Evolutionary conservation across 1,140 invertebrate species (phyloP).

Genomic region (Rhopalosiphum padi): DNA sequence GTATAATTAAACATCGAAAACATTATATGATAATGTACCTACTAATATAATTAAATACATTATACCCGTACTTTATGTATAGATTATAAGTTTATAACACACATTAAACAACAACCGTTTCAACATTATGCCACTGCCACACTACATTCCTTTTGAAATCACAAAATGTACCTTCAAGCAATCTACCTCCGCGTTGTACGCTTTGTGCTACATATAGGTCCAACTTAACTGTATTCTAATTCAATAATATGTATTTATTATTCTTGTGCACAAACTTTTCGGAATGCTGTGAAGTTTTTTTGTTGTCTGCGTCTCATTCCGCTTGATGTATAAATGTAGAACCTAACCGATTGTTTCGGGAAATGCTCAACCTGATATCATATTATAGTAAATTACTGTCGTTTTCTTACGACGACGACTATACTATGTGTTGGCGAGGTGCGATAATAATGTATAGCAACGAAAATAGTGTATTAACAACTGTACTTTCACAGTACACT

Average conservation of each 20-base stretch:
- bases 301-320: neutral
- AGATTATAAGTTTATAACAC: neutral
- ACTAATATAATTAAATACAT: neutral
- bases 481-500: neutral
- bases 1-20: too few relatives aligned
- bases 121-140: neutral
- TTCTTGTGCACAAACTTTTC: neutral
- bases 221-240: neutral
- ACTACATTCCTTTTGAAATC: neutral
- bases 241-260: conserved; percentile 2
- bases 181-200: neutral
- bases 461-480: neutral
- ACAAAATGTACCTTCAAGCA: neutral
- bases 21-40: neutral
- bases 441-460: neutral
- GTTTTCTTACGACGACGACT: neutral
- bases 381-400: neutral
- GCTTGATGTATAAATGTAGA: neutral
- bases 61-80: neutral
- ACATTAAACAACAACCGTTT: neutral
- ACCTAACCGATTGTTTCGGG: neutral
- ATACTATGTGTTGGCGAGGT: neutral
- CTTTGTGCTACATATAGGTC: neutral
- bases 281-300: neutral
- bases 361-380: neutral